phyloP scores from a whole-genome alignment of 2,888 invertebrate species.

The Platypus cylindrus region DNA sequence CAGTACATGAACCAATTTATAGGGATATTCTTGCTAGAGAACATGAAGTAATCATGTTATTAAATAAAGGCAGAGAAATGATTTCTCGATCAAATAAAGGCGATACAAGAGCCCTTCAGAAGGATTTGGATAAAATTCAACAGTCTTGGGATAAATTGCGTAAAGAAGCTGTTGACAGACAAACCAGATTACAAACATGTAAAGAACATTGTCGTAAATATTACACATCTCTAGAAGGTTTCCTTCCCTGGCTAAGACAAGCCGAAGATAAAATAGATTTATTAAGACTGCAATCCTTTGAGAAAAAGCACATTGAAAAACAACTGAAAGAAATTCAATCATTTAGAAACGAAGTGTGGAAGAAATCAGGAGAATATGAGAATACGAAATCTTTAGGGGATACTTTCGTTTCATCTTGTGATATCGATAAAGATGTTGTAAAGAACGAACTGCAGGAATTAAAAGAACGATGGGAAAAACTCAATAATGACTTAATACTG shows the following conservation, averaged over 20 bases:
- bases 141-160: conserved; percentile 86
- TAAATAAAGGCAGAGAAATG: conserved; percentile 78
- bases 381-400: conserved; percentile 77
- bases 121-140: conserved; percentile 80
- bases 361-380: conserved; percentile 87
- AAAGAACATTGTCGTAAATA: conserved; percentile 88
- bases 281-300: conserved; percentile 66
- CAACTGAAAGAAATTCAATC: conserved; percentile 78
- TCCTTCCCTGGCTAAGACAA: conserved; percentile 78
- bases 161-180: conserved; percentile 74
- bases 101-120: conserved; percentile 51
- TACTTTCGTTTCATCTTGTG: conserved; percentile 75
- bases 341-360: conserved; percentile 88
- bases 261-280: conserved; percentile 75
- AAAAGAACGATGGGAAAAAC: conserved; percentile 80
- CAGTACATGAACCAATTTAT: conserved; percentile 81
- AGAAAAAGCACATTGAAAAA: conserved; percentile 74
- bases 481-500: conserved; percentile 71
- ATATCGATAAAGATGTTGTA: conserved; percentile 82
- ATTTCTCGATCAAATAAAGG: conserved; percentile 34
- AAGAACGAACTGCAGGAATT: conserved; percentile 67
- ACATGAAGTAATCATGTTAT: conserved; percentile 85
- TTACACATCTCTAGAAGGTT: conserved; percentile 69
- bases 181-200: conserved; percentile 77
- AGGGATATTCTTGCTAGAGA: conserved; percentile 78